Conservation (phyloP, 2,797 vertebrate genomes). For the Vespertilio murinus region DNA sequence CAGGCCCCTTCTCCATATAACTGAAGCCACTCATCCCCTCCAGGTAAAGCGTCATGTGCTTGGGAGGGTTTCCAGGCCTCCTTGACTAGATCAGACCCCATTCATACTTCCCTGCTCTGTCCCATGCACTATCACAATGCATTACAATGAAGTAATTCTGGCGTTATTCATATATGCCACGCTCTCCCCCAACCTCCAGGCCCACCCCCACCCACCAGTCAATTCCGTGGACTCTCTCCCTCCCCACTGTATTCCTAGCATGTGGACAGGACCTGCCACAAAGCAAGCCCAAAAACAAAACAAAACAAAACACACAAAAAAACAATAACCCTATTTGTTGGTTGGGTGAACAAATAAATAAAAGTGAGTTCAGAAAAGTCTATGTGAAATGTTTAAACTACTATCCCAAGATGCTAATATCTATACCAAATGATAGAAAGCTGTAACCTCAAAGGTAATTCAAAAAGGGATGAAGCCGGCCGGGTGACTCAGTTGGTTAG, state of each 20-base stretch:
- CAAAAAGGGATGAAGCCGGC: neutral
- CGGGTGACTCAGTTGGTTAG: neutral
- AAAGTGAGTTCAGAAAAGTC: neutral
- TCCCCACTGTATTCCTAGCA: neutral
- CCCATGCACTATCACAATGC: neutral
- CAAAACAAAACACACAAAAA: too few relatives aligned
- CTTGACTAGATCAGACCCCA: neutral
- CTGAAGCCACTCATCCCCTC: neutral
- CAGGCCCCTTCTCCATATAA: neutral
- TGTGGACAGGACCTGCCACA: neutral
- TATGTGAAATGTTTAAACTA: neutral
- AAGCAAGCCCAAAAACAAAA: neutral
- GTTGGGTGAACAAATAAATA: neutral
- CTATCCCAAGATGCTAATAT: neutral
- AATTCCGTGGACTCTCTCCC: neutral
- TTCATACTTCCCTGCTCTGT: neutral
- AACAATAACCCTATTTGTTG: neutral
- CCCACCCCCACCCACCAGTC: neutral
- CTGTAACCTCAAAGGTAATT: neutral
- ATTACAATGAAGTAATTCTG: neutral
- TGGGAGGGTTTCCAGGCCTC: neutral
- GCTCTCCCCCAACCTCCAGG: neutral
- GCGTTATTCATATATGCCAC: neutral
- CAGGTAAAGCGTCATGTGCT: neutral
- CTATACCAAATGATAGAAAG: neutral